phyloP scores from a whole-genome alignment of 2,113 vertebrate genomes.

The Lontra canadensis region DNA sequence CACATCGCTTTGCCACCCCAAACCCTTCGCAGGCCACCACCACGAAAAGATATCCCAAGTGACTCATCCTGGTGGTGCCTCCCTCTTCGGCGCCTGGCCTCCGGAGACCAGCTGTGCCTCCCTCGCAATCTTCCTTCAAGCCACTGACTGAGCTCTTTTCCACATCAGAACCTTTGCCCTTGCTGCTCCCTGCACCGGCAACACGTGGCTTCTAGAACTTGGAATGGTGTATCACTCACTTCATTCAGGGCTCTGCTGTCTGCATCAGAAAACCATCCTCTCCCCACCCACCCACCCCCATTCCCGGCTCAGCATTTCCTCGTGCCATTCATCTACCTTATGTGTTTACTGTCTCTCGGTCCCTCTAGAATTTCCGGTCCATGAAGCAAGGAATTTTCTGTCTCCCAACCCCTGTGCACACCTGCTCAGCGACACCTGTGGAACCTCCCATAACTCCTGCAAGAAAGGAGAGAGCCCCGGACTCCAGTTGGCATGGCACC shows the following conservation, averaged over 20 bases:
- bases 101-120: too few relatives aligned
- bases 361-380: neutral
- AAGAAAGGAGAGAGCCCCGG: neutral
- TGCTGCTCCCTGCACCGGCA: neutral
- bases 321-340: neutral
- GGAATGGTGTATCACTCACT: neutral
- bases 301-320: neutral
- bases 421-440: neutral
- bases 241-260: neutral
- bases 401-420: accelerated
- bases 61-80: neutral
- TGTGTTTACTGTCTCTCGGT: neutral
- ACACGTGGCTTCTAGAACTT: neutral
- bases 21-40: neutral
- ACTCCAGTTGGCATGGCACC: neutral
- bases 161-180: neutral
- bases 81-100: neutral
- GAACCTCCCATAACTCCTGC: neutral
- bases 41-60: neutral
- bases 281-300: neutral
- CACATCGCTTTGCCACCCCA: neutral
- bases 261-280: neutral
- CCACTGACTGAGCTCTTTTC: neutral
- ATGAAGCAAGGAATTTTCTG: neutral
- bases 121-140: neutral